These are phyloP conservation scores for Mylabris sibirica DNA, from an alignment of 2,888 invertebrate species.

Conservation along the genomic window DNA sequence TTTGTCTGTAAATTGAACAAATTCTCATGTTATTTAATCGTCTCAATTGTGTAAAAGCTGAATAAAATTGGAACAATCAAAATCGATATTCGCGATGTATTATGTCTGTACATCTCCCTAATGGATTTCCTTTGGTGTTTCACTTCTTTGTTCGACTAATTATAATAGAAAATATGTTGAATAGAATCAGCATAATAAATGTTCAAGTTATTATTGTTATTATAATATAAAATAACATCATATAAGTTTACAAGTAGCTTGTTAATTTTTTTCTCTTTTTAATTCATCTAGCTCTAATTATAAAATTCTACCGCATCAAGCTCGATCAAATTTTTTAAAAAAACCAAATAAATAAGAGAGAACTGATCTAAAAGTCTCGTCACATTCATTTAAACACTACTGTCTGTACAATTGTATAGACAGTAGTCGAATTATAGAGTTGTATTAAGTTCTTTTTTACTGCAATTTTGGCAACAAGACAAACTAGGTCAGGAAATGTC, in stretches of 20 bases:
- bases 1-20: too few species aligned
- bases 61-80: not conserved
- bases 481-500: conserved; percentile 5
- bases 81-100: too few species aligned
- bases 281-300: too few species aligned
- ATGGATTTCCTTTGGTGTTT: not conserved
- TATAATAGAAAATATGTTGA: not conserved
- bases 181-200: not conserved
- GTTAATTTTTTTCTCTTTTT: not conserved
- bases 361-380: not conserved
- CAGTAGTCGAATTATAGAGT: not conserved
- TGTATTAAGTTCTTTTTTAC: not conserved
- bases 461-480: not conserved
- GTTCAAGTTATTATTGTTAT: not conserved
- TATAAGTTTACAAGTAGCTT: not conserved
- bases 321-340: too few species aligned
- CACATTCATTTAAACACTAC: not conserved
- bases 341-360: too few species aligned
- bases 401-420: not conserved
- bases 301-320: too few species aligned
- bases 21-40: too few species aligned
- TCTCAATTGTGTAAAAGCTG: too few species aligned
- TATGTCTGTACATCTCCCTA: not conserved
- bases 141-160: not conserved
- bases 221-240: not conserved